A percentile compares a stretch with the other conserved stretches of the same genome.
phyloP scores from a whole-genome alignment of 2,888 invertebrate species.

The Pseudococcus viburni region DNA sequence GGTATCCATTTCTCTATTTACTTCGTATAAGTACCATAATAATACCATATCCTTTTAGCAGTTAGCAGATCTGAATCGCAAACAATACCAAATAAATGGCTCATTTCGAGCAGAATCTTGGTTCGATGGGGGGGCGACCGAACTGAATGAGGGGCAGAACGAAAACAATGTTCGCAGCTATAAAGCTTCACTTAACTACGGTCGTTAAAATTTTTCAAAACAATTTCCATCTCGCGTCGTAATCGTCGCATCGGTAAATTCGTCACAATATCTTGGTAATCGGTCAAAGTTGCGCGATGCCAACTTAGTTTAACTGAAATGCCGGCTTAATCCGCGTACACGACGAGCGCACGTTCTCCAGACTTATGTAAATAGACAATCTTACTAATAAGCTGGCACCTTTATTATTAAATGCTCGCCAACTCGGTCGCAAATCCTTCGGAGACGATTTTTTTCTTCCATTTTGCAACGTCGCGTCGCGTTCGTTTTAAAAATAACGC shows the following conservation, averaged over 20 bases:
- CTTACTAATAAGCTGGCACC: conserved; percentile 31
- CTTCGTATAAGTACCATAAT: conserved; percentile 60
- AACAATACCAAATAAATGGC: conserved; percentile 59
- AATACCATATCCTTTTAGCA: conserved; percentile 56
- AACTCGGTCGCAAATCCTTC: conserved; percentile 27
- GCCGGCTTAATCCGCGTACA: not conserved
- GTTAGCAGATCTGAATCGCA: conserved; percentile 49
- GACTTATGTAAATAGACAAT: conserved; percentile 5
- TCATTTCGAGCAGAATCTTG: conserved; percentile 44
- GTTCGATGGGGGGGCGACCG: not conserved
- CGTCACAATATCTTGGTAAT: conserved; percentile 17
- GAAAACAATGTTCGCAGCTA: conserved; percentile 14
- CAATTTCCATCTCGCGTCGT: not conserved
- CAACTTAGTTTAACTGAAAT: not conserved
- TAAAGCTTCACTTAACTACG: conserved; percentile 29
- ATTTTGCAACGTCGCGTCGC: not conserved
- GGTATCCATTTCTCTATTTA: conserved; percentile 64
- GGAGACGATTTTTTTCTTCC: not conserved
- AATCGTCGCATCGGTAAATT: conserved; percentile 7
- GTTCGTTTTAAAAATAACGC: conserved; percentile 30
- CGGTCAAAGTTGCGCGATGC: conserved; percentile 4
- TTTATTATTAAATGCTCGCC: conserved; percentile 20
- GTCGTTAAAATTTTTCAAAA: conserved; percentile 33
- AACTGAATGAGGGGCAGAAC: not conserved
- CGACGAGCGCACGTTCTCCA: not conserved